Base-by-base conservation (phyloP, 2,113 vertebrate species). In the Embiotoca jacksoni region DNA sequence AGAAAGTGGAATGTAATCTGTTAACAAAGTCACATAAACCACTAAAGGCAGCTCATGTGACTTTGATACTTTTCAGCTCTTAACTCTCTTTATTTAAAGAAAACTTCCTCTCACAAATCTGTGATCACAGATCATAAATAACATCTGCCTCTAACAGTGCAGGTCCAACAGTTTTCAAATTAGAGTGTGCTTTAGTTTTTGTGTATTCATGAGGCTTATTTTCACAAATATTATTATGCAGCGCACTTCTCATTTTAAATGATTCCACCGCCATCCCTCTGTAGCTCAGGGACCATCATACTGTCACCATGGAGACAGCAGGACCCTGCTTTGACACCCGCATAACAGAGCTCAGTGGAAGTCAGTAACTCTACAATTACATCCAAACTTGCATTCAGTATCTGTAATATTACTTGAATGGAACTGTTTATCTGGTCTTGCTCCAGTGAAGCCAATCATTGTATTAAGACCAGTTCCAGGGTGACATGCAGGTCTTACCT, bases 351-450 rank as follows among this genome's bases (percentile, higher is more conserved):
- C 86, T 75, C 49, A 57, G 50, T 80, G 82, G 65, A 84, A 88
- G 58, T 80, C 88, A 53, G 79, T 69, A 84, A 89, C 88, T 87
- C 80, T 55, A 77, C 79, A 80, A 86, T 90, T 75, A 82, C 82
- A 85, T 82, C 75, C 85, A 73, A 87, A 91, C 89, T 87, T 89
- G 78, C 80, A 73, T 88, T 88, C 82, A 58, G 79, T 91, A 82
- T 85, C 84, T 89, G 62, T 61, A 82, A 82, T 84, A 82, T 77
- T 81, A 54, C 78, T 14, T 82, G 81, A 91, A 91, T 85, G 84
- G 78, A 86, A 81, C 55, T 89, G 90, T 93, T 93, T 92, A 92
- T 92, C 91, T 92, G 85, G 90, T 90, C 72, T 54, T 60, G 91
- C 91, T 93, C 88, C 89, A 83, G 36, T 91, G 91, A 83, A 92